Percentiles rank a stretch among this genome's conserved stretches.
These are phyloP conservation scores for Molossus molossus DNA, from an alignment of 2,797 vertebrate species.

Conservation along the genomic window DNA sequence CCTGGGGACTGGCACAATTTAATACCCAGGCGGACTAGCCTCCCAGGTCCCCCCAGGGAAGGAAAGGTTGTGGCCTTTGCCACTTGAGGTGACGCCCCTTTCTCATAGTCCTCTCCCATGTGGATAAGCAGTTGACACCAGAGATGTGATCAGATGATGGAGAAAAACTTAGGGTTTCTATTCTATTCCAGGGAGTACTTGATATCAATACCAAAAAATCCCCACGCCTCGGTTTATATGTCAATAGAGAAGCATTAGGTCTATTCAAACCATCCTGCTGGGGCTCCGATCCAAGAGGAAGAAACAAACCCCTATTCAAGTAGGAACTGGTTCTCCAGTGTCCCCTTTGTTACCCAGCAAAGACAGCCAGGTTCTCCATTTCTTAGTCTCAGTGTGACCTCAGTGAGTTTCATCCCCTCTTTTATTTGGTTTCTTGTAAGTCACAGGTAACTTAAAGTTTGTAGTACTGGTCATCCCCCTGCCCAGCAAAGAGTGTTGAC, in stretches of 20 bases:
- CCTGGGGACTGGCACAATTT: rapidly evolving
- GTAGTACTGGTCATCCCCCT: background rate
- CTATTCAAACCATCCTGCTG: background rate
- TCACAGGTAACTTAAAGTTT: background rate
- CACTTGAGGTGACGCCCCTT: background rate
- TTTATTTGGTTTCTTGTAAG: background rate
- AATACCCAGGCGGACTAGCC: rapidly evolving
- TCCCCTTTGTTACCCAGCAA: background rate
- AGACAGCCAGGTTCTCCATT: background rate
- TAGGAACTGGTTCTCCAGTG: background rate
- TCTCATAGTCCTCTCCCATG: background rate
- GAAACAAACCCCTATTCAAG: background rate
- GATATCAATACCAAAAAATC: background rate
- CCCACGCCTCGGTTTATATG: background rate
- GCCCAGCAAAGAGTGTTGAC: background rate
- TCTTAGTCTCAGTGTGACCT: background rate
- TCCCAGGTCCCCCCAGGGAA: background rate
- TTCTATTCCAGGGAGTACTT: slow-evolving; percentile 28
- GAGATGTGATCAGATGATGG: background rate
- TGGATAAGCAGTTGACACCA: background rate
- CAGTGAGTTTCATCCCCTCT: rapidly evolving
- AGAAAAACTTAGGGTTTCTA: background rate
- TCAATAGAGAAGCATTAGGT: background rate
- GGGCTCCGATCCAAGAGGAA: background rate
- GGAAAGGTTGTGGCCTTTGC: background rate